Conservation (phyloP, 92 coral and sea anemone genomes). For the Paramuricea clavata region DNA sequence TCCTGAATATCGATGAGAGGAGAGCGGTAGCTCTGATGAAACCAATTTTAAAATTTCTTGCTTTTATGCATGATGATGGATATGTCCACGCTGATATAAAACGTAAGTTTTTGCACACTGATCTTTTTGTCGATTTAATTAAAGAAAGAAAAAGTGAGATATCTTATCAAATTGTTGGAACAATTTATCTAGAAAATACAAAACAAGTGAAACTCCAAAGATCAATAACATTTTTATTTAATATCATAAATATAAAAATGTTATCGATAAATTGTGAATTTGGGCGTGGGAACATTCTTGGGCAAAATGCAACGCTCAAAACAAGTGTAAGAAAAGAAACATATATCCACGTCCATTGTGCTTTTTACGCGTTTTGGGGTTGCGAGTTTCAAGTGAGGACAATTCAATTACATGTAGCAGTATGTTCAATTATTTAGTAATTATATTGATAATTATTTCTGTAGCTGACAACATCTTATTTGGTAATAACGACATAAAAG, state of each 20-base stretch:
- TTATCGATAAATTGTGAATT: too few species aligned
- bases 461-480: not conserved
- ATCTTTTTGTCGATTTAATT: not conserved
- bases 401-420: too few species aligned
- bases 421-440: not conserved
- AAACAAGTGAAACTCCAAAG: too few species aligned
- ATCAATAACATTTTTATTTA: too few species aligned
- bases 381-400: too few species aligned
- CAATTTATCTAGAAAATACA: too few species aligned
- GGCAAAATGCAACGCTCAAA: too few species aligned
- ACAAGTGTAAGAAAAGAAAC: too few species aligned
- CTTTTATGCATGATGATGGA: slow-evolving; percentile 59
- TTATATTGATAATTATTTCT: not conserved
- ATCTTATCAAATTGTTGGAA: not conserved
- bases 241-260: too few species aligned
- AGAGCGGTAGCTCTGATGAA: slow-evolving; percentile 50
- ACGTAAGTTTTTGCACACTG: slow-evolving; percentile 47
- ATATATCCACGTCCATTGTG: too few species aligned
- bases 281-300: too few species aligned
- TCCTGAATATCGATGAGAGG: slow-evolving; percentile 52
- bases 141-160: not conserved
- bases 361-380: too few species aligned
- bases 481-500: not conserved
- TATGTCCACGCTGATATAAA: slow-evolving; percentile 78
- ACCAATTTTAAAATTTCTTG: slow-evolving; percentile 64